Evolutionary conservation across 2,113 vertebrate genomes (phyloP), one percentile per base, ranked within the genome.

Genomic region (Brevimyrus niger): DNA sequence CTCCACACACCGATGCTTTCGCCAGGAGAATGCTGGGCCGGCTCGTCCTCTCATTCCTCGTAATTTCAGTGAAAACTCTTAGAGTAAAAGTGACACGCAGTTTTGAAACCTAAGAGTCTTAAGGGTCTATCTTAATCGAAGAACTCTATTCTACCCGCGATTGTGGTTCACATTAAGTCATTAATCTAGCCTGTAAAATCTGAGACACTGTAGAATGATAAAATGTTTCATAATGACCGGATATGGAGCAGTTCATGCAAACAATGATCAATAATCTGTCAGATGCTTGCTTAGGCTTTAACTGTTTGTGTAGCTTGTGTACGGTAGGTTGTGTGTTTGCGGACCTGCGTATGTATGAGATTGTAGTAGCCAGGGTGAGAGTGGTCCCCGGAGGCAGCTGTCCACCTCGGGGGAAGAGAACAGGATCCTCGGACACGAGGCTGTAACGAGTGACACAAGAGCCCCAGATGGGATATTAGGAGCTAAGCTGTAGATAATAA

Each of bases 401-500:
- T 89, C 73, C 84, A 50, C 85, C 55, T 90, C 55, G 8, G 86
- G 31, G 31, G 51, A 69, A 83, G 48, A 83, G 23, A 89, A 17
- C 69, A 89, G 50, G 35, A n/a, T 73, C 47, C 61, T 89, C 17
- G 53, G 76, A 90, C 88, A 89, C 61, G 9, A 50, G 61, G 61
- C 65, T 42, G 86, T 91, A 92, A 91, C 91, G 88, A 91, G 76
- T 91, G 91, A 92, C 91, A 90, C 17, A 50, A 58, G 27, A 8
- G 84, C 85, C 91, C 91, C 90, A 92, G 91, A 91, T 92, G 88
- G 90, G 91, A 65, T 86, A 91, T 91, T 90, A 90, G 89, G 82
- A 90, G 86, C 15, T 87, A 89, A 90, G 84, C 88, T 88, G 89
- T 50, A 84, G 88, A 89, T 80, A 89, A 92, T 91, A 91, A 92